Base-by-base conservation (phyloP, 2,113 vertebrate species). In the Brevimyrus niger region DNA sequence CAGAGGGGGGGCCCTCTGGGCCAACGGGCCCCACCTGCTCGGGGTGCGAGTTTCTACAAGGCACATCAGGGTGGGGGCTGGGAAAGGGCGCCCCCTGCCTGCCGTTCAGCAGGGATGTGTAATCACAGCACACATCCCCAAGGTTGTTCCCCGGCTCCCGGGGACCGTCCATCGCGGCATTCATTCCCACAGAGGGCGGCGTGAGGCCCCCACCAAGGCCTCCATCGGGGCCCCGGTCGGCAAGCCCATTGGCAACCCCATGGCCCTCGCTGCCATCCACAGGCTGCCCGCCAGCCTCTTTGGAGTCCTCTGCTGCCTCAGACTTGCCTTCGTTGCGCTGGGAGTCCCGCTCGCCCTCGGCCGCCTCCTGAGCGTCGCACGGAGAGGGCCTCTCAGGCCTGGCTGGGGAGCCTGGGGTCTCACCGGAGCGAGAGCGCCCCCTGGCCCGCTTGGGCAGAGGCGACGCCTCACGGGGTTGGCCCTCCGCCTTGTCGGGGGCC, bases 401-500 rank as follows among this genome's bases (percentile, higher is more conserved):
- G 51, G 93, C 0, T 89, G 95, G 93, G 53, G 93, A 93, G 47
- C 97, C 97, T 92, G 95, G 96, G 88, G 96, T 93, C 89, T 96
- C 96, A 93, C 97, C 98, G 19, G 97, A 97, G 90, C 97, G 97
- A 23, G 97, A 94, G 89, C 97, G 97, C 85, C 97, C 97, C 90
- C 98, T 99, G 93, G 97, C 95, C 93, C 96, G 97, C 94, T 98
- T 99, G 91, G 97, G 93, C 91, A 96, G 95, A 50, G 97, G 97
- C 27, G 96, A 97, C 61, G 96, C 93, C 80, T 97, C 94, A 91
- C 93, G 96, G 95, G 96, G 95, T 61, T 98, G 97, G 90, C 96
- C 96, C 92, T 98, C 98, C 19, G 96, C 89, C 92, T 96, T 98
- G 91, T 98, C 97, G 19, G 93, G 89, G 92, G 94, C 95, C 89